A percentile compares a stretch with the other conserved stretches of the same genome.
Evolutionary conservation across 2,797 vertebrate genomes (phyloP).

Genomic region (Geotrypetes seraphini): DNA sequence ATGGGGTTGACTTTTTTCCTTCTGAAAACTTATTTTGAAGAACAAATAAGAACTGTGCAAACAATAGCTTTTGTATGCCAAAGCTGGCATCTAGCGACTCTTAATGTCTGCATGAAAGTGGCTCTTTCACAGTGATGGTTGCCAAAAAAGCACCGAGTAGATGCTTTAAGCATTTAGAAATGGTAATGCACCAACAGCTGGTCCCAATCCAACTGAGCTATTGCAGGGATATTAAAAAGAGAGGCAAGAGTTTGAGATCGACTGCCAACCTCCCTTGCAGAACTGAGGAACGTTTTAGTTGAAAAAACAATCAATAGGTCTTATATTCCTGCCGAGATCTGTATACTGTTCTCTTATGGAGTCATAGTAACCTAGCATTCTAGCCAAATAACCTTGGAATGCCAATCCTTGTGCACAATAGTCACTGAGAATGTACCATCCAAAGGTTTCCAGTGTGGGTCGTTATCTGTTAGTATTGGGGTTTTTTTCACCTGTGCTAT

Average conservation of each 20-base stretch:
- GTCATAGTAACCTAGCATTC: constrained; percentile 48
- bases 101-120: constrained; percentile 58
- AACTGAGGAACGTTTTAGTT: constrained; percentile 62
- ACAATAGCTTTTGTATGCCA: constrained; percentile 51
- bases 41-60: constrained; percentile 31
- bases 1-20: constrained; percentile 10
- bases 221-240: constrained; percentile 66
- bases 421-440: constrained; percentile 40
- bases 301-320: constrained; percentile 45
- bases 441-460: constrained; percentile 30
- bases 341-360: constrained; percentile 42
- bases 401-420: constrained; percentile 45
- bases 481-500: constrained; percentile 4
- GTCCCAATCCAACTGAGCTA: constrained; percentile 60
- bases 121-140: constrained; percentile 26
- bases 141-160: constrained; percentile 67
- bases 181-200: constrained; percentile 67
- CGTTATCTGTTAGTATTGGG: constrained; percentile 16
- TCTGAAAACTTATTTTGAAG: constrained; percentile 42
- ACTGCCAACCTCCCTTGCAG: constrained; percentile 60
- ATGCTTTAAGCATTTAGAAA: constrained; percentile 70
- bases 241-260: constrained; percentile 59
- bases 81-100: constrained; percentile 45
- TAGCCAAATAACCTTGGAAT: constrained; percentile 31
- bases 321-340: constrained; percentile 53